Conservation (phyloP, 2,113 vertebrate genomes). For the Laterallus jamaicensis region DNA sequence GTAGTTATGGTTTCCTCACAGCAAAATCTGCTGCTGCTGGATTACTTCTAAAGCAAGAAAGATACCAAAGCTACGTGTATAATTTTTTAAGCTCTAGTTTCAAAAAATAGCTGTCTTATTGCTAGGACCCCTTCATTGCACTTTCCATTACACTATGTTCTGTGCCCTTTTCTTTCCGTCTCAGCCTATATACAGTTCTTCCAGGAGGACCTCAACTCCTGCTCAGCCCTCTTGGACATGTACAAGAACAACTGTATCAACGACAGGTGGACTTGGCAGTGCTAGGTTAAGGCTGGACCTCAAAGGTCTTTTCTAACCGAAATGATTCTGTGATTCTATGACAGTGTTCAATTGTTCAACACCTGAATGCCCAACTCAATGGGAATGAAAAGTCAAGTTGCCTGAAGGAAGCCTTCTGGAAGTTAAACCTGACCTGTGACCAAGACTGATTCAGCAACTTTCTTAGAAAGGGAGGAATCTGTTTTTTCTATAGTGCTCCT, state of each 20-base stretch:
- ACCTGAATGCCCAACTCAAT: fast-evolving
- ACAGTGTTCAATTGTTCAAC: not conserved
- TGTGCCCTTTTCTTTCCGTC: not conserved
- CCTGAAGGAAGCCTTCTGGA: not conserved
- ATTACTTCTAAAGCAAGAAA: not conserved
- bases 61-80: not conserved
- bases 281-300: too few species aligned
- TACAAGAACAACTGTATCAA: not conserved
- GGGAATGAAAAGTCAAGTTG: not conserved
- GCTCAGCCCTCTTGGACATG: not conserved
- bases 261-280: not conserved
- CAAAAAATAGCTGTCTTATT: fast-evolving
- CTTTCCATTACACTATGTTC: not conserved
- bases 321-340: too few species aligned
- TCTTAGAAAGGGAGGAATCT: not conserved
- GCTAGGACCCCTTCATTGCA: not conserved
- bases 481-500: not conserved
- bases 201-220: not conserved
- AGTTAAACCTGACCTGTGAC: not conserved
- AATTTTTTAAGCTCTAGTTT: not conserved
- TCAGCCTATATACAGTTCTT: not conserved
- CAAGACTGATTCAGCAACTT: not conserved
- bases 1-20: not conserved
- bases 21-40: not conserved
- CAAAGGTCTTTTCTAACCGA: too few species aligned